Percentiles rank a stretch among this genome's conserved stretches.
phyloP scores from a whole-genome alignment of 2,888 invertebrate genomes.

The Cordilura impudica region DNA sequence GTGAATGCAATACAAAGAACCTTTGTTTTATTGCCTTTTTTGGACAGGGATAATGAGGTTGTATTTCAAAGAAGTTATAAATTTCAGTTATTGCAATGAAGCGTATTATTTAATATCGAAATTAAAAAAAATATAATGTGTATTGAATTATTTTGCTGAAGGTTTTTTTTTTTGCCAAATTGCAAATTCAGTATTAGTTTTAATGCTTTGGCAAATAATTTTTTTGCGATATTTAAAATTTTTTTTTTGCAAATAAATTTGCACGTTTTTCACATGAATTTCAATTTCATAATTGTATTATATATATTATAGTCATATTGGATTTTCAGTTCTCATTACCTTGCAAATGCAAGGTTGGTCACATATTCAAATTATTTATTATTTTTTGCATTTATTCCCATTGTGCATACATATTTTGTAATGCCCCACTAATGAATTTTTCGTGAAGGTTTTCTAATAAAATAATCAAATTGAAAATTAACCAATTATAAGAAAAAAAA shows the following conservation, averaged over 20 bases:
- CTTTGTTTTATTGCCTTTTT: not conserved
- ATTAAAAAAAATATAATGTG: too few relatives aligned
- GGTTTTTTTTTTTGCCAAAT: slow-evolving; percentile 27
- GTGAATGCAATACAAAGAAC: slow-evolving; percentile 34
- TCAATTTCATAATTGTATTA: slow-evolving; percentile 42
- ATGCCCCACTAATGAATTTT: slow-evolving; percentile 1
- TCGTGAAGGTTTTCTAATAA: slow-evolving; percentile 38
- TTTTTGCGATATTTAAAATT: slow-evolving; percentile 51
- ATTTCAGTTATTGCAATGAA: not conserved
- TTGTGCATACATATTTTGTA: slow-evolving; percentile 36
- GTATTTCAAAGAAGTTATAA: not conserved
- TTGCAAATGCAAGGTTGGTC: slow-evolving; percentile 51
- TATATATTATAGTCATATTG: slow-evolving; percentile 3
- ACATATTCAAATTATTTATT: not conserved
- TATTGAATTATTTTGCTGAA: slow-evolving; percentile 2
- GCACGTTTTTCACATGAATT: slow-evolving; percentile 59
- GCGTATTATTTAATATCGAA: not conserved
- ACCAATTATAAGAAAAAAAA: too few relatives aligned
- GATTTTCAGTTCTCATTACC: slow-evolving; percentile 42
- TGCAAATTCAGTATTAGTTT: slow-evolving; percentile 62
- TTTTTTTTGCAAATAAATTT: slow-evolving; percentile 49
- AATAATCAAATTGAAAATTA: not conserved
- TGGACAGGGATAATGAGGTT: not conserved
- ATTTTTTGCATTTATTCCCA: slow-evolving; percentile 19
- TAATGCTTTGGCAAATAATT: slow-evolving; percentile 33